These are phyloP conservation scores for Synergus gifuensis DNA, from an alignment of 2,888 invertebrate species.

Conservation along the genomic window DNA sequence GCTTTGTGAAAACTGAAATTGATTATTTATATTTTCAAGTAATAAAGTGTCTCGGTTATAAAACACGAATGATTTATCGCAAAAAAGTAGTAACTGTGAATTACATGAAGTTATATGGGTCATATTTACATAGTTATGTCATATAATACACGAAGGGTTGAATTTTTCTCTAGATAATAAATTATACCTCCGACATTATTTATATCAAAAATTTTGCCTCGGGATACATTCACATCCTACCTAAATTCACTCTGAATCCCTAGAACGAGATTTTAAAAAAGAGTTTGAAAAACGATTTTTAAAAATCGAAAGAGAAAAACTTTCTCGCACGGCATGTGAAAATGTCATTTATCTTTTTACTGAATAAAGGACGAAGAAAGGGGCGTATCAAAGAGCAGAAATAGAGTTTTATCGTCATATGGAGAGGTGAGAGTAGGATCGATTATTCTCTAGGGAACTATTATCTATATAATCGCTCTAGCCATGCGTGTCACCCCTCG, in stretches of 20 bases:
- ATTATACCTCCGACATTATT: slow-evolving; percentile 22
- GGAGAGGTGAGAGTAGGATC: slow-evolving; percentile 47
- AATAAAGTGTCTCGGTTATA: slow-evolving; percentile 23
- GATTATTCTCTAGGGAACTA: slow-evolving; percentile 62
- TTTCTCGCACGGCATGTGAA: not conserved
- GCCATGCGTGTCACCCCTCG: slow-evolving; percentile 65
- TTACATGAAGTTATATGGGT: slow-evolving; percentile 34
- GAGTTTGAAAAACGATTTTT: not conserved
- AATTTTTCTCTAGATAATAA: slow-evolving; percentile 29
- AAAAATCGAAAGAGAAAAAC: not conserved
- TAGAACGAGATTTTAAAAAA: not conserved
- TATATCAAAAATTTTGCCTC: slow-evolving; percentile 2
- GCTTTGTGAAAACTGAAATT: slow-evolving; percentile 5
- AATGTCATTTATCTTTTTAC: slow-evolving; percentile 23
- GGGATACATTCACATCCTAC: not conserved
- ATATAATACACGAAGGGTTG: slow-evolving; percentile 25
- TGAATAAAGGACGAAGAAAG: slow-evolving; percentile 9
- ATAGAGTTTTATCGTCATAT: not conserved
- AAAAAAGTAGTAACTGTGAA: slow-evolving; percentile 32
- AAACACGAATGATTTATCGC: slow-evolving; percentile 26
- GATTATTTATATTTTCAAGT: slow-evolving; percentile 27
- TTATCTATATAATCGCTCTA: slow-evolving; percentile 68
- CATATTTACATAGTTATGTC: slow-evolving; percentile 32
- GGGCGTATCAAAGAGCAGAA: slow-evolving; percentile 16
- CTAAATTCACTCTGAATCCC: slow-evolving; percentile 10